Conservation (phyloP, 2,888 invertebrate genomes). For the Heteromyza rotundicornis region DNA sequence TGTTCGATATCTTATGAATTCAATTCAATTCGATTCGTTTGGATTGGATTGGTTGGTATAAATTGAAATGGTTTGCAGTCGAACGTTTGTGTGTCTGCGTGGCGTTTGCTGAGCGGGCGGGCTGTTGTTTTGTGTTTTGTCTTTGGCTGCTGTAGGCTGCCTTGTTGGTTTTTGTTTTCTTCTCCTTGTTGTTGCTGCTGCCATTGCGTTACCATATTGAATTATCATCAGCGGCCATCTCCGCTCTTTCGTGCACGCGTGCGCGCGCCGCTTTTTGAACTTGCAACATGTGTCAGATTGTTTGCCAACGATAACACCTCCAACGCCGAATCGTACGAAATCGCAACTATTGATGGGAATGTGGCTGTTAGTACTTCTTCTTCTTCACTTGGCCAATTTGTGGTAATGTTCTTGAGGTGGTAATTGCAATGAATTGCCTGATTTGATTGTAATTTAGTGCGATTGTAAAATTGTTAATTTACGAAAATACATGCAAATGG, state of each 20-base stretch:
- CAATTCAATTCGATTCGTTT: neutral
- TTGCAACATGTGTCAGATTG: neutral
- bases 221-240: neutral
- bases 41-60: neutral
- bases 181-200: no score
- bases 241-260: neutral
- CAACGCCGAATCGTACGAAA: neutral
- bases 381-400: no score
- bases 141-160: neutral
- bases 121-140: neutral
- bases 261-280: neutral
- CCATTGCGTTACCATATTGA: neutral
- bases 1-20: neutral
- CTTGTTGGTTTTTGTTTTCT: neutral
- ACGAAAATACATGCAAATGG: no score
- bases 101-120: neutral
- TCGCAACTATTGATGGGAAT: no score
- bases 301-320: neutral
- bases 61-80: no score
- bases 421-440: no score
- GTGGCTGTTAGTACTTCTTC: no score
- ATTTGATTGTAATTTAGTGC: no score
- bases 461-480: no score
- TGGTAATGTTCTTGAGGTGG: no score
- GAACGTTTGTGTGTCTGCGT: neutral